Base-by-base conservation (phyloP, 2,888 invertebrate species). In the Acleris literana region DNA sequence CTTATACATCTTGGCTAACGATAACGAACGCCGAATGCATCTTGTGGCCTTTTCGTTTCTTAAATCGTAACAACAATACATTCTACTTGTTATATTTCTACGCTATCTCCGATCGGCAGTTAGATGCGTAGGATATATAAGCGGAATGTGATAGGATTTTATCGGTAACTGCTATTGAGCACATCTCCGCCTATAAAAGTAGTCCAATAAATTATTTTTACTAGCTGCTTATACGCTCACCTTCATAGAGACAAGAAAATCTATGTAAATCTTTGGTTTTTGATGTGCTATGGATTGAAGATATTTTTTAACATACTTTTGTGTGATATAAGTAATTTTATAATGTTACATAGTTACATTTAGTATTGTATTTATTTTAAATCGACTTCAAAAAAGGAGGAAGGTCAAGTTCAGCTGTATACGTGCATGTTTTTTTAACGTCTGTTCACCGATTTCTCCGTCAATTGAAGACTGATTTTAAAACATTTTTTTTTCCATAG, bases 161-260 rank as follows among this genome's bases (percentile, higher is more conserved):
- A 59, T 54, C 64, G 59, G 54, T 59, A 59, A 59, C 48, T 64
- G 64, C 58, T 58, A 9, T 53, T 25, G 59, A 48, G 20, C 18
- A 55, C 55, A 22, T 55, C 48, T 33, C 53, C 54, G 59, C 53
- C 64, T 54, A 64, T 59, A 54, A 49, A 57, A 58, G 39, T 39
- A 54, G 39, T n/a, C 54, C 59, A 59, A 59, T 64, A 64, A 64
- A 64, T 64, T 54, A 64, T 54, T 59, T 64, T 64, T 64, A 64
- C 43, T 59, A 64, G 59, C 64, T 64, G 64, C 54, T 64, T 54
- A 59, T 58, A 58, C 39, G 59, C 58, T 53, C 48, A 53, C 22
- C 22, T 46, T 64, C 58, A 22, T 55, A 62, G 48, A 46, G 33
- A 44, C 53, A 52, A 22, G 33, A 46, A 29, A 63, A 51, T 53